Evolutionary conservation across 1,140 invertebrate species (phyloP).

Genomic region (Goniozus legneri): DNA sequence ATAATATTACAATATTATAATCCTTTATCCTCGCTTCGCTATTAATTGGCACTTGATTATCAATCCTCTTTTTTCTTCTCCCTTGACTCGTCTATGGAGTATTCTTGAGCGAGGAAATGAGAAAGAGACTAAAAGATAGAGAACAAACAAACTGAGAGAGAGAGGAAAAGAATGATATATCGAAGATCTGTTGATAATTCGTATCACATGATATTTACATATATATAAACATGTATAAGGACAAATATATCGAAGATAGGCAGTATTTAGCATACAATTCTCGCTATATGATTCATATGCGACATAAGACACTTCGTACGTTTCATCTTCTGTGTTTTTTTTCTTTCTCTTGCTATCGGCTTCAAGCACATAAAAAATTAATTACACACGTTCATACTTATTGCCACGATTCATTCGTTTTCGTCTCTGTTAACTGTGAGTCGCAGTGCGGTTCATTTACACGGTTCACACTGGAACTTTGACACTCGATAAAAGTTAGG

Average conservation of each 20-base stretch:
- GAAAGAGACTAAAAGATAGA: neutral
- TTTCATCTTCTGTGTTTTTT: too few species aligned
- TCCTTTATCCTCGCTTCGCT: slow-evolving; percentile 29
- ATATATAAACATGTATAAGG: neutral
- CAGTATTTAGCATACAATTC: neutral
- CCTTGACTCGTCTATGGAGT: too few species aligned
- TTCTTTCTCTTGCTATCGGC: too few species aligned
- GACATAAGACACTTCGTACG: too few species aligned
- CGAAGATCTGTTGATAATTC: slow-evolving; percentile 3
- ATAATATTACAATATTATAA: slow-evolving; percentile 19
- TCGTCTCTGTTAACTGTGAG: too few species aligned
- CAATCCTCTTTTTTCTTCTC: slow-evolving; percentile 12
- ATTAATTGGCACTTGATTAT: slow-evolving; percentile 43
- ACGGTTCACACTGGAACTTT: too few species aligned
- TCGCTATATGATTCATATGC: too few species aligned
- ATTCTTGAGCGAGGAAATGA: slow-evolving; percentile 14
- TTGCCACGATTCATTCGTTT: too few species aligned
- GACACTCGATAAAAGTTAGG: too few species aligned
- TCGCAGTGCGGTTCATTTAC: too few species aligned
- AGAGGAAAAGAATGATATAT: slow-evolving; percentile 5
- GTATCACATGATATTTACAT: neutral
- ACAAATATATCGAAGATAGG: neutral
- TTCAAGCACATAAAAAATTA: too few species aligned
- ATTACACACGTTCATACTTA: too few species aligned
- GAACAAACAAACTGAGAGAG: neutral